phyloP scores from a whole-genome alignment of 2,888 invertebrate genomes.

The Drosophila monieri region DNA sequence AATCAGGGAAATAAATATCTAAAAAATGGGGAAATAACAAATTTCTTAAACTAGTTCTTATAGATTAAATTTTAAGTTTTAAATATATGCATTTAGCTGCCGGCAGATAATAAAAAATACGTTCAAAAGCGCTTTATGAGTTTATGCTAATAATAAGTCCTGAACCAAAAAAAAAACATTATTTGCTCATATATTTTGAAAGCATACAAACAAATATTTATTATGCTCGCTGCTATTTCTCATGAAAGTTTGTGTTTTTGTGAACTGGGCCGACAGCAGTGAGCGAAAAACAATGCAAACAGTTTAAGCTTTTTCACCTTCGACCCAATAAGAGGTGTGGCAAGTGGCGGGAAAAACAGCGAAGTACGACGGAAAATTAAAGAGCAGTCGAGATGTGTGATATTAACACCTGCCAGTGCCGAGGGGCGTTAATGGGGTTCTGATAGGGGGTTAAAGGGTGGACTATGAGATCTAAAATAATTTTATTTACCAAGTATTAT shows the following conservation, averaged over 20 bases:
- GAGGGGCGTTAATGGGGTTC: constrained; percentile 1
- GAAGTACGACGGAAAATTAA: constrained; percentile 6
- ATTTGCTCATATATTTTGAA: constrained; percentile 39
- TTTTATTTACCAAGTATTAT: constrained; percentile 45
- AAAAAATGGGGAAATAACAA: background rate
- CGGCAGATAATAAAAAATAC: constrained; percentile 40
- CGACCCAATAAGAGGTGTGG: constrained; percentile 1
- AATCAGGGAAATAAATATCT: background rate
- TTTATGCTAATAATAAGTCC: constrained; percentile 69
- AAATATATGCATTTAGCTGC: constrained; percentile 27
- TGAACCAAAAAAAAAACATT: constrained; percentile 47
- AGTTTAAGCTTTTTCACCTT: constrained; percentile 53
- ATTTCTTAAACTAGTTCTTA: background rate
- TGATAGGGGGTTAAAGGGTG: constrained; percentile 9
- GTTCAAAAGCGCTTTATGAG: constrained; percentile 53
- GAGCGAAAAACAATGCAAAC: constrained; percentile 32
- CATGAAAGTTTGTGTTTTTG: constrained; percentile 30
- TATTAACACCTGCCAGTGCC: constrained; percentile 26
- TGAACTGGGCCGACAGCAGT: constrained; percentile 15
- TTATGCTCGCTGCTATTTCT: constrained; percentile 51
- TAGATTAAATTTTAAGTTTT: background rate
- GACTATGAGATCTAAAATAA: constrained; percentile 49
- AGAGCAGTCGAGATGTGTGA: constrained; percentile 17
- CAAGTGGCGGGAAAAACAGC: constrained; percentile 2
- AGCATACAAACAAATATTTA: constrained; percentile 49